phyloP scores from a whole-genome alignment of 1,140 invertebrate genomes.

The Anastrepha ludens region DNA sequence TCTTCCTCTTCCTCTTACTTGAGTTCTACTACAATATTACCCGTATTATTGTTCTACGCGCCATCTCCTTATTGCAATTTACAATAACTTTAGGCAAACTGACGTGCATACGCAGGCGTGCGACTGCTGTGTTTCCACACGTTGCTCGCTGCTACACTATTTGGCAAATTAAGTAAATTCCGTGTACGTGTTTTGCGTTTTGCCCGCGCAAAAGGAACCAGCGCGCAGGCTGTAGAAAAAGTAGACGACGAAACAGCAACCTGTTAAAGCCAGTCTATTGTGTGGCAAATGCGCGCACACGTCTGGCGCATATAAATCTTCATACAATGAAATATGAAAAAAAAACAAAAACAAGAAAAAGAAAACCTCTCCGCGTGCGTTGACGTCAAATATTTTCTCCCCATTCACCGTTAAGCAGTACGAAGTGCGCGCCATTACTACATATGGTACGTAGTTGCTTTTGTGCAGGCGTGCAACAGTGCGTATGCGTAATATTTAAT shows the following conservation, averaged over 20 bases:
- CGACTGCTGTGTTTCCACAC: neutral
- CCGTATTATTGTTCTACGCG: neutral
- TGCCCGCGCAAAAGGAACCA: neutral
- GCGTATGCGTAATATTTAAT: constrained; percentile 50
- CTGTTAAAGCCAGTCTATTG: neutral
- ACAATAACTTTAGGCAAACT: constrained; percentile 3
- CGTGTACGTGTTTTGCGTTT: constrained; percentile 31
- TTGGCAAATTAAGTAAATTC: constrained; percentile 12
- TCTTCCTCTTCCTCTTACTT: neutral
- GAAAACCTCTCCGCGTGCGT: too few species aligned
- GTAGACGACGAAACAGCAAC: neutral
- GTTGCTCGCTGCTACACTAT: neutral
- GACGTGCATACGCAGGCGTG: neutral
- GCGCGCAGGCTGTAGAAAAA: neutral
- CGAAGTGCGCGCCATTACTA: too few species aligned
- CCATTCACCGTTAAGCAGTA: too few species aligned
- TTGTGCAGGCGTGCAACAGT: neutral
- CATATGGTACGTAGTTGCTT: neutral
- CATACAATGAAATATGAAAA: neutral
- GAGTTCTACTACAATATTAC: neutral
- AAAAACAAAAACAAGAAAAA: neutral
- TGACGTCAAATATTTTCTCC: too few species aligned
- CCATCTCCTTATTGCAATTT: neutral
- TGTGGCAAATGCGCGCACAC: neutral
- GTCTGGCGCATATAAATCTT: constrained; percentile 9